phyloP scores from a whole-genome alignment of 2,113 vertebrate species.

The Enhydra lutris region DNA sequence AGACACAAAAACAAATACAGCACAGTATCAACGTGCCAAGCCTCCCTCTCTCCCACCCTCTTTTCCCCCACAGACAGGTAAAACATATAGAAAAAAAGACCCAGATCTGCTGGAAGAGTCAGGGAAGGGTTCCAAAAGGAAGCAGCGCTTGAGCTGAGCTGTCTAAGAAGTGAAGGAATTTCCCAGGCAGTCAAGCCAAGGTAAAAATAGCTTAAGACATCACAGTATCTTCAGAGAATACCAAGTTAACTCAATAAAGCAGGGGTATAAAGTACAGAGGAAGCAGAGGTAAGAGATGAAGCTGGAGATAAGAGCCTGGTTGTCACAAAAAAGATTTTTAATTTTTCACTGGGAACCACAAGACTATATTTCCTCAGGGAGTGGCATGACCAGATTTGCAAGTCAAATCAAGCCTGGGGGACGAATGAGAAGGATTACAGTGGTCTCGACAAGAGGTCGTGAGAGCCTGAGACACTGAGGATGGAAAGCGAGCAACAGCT shows the following conservation, averaged over 20 bases:
- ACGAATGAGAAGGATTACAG: background rate
- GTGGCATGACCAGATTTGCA: background rate
- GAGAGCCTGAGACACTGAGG: background rate
- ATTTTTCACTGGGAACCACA: background rate
- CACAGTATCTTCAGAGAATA: background rate
- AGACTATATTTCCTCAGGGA: background rate
- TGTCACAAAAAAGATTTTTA: background rate
- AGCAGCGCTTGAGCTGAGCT: background rate
- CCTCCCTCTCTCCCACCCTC: too few relatives aligned
- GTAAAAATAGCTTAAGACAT: background rate
- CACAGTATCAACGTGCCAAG: background rate
- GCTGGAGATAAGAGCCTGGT: background rate
- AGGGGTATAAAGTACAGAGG: background rate
- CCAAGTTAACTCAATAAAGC: background rate
- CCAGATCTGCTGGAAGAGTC: background rate
- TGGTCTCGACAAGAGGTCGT: background rate
- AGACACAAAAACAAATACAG: background rate
- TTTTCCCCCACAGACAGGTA: background rate
- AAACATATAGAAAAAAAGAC: background rate
- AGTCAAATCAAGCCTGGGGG: constrained; percentile 24
- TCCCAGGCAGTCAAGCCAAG: background rate
- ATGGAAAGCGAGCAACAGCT: background rate
- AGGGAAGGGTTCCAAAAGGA: background rate
- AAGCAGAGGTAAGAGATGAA: background rate
- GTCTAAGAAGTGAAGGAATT: background rate